Evolutionary conservation across 2,113 vertebrate genomes (phyloP), one percentile per base, ranked within the genome.

Genomic region (Sterna hirundo): DNA sequence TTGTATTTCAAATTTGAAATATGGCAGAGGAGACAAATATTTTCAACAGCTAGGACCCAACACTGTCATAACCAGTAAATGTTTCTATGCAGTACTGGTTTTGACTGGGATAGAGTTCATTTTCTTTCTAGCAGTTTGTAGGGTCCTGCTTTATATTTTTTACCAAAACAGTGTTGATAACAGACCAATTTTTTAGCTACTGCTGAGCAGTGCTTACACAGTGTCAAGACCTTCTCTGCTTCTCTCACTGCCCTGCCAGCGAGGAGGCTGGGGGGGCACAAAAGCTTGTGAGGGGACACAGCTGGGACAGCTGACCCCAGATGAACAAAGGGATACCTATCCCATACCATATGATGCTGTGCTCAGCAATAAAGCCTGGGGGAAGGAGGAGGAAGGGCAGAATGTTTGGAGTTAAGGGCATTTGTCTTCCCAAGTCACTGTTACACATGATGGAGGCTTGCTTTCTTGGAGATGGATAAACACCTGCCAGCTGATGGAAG

Each of bases 211-310:
- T 5, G n/a, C 44, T 74, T 23, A 47, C 36, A 47, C 16, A 52
- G 17, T 4, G 3, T 32, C 75, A 72, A 54, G 14, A 17, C 20
- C 23, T 54, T 58, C 34, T 83, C 54, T 83, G 11, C 21, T 46
- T 55, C 66, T 60, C 46, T 11, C 2, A 1, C 15, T 15, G 7
- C 10, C 0, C 3, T 4, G 5, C 2, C 79, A 58, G 10, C 0
- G 1, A 58, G 38, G 11, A 72, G 29, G 14, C 6, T 93, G 25
- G 6, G 9, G 8, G 5, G 4, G 22, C 29, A n/a, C 20, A 60
- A 22, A 32, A 22, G 5, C 0, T 0, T 79, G 13, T 9, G 51
- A 90, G 14, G 18, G 18, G 34, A 9, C 36, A 34, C 27, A 62
- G 20, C 32, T 5, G 8, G 57, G 32, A 51, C 22, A 71, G 40